Conservation (phyloP, 2,797 vertebrate genomes). For the Austrolebias charrua region DNA sequence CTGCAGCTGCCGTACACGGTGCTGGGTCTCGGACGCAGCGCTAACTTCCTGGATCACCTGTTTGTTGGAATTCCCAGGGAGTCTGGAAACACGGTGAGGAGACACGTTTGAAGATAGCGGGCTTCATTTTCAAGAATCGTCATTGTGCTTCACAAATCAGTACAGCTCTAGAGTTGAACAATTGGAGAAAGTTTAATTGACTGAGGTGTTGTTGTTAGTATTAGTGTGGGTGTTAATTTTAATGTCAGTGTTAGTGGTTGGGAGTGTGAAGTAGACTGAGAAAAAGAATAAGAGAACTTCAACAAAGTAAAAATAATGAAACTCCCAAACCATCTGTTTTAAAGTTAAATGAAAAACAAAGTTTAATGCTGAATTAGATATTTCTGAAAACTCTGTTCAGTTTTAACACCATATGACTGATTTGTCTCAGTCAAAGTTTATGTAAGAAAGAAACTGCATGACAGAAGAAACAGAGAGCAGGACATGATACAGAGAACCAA, state of each 20-base stretch:
- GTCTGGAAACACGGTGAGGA: conserved; percentile 83
- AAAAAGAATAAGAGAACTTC: neutral
- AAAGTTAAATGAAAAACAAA: neutral
- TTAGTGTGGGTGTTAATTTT: too few relatives aligned
- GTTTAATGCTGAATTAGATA: conserved; percentile 13
- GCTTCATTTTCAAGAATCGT: conserved; percentile 2
- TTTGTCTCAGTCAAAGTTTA: conserved; percentile 12
- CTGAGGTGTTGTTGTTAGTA: neutral
- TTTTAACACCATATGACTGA: conserved; percentile 14
- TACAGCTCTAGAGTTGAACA: neutral
- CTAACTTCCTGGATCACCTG: conserved; percentile 96
- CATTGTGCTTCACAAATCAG: conserved; percentile 2
- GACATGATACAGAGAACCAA: conserved; percentile 8
- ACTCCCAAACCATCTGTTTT: neutral
- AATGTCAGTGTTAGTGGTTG: neutral
- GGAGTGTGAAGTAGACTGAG: neutral
- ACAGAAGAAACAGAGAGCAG: neutral
- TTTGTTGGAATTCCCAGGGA: conserved; percentile 92
- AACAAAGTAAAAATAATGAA: neutral
- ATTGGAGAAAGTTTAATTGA: neutral
- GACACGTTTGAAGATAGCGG: neutral
- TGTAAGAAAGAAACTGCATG: conserved; percentile 12
- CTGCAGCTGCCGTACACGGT: conserved; percentile 96
- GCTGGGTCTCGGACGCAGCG: conserved; percentile 92
- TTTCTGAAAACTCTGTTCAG: conserved; percentile 5